Percentiles rank a stretch among this genome's conserved stretches.
Evolutionary conservation across 2,113 vertebrate genomes (phyloP).

Genomic region (Phrynosoma blainvillii): DNA sequence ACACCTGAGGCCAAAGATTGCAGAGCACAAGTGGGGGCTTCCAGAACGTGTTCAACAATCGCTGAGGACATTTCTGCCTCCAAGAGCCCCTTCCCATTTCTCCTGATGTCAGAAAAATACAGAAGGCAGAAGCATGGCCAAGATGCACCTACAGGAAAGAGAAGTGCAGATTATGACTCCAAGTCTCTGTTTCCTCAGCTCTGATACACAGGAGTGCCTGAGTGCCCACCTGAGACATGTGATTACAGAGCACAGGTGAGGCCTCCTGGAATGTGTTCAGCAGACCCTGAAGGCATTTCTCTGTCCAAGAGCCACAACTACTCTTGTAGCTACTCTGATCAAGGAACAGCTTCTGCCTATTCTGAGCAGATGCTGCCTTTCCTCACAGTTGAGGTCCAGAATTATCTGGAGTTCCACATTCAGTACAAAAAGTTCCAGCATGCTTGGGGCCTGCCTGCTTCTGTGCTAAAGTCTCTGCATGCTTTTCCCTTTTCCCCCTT

Average conservation of each 20-base stretch:
- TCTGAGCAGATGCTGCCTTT: neutral
- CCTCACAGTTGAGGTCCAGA: neutral
- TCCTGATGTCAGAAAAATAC: neutral
- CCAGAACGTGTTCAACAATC: no score
- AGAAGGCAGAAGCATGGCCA: rapidly evolving
- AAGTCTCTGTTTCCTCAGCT: neutral
- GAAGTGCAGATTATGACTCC: neutral
- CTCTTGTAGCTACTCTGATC: no score
- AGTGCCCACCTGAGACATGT: neutral
- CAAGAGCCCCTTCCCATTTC: neutral
- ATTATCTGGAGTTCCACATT: neutral
- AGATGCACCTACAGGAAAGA: neutral
- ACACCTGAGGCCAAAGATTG: neutral
- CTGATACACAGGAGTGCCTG: neutral
- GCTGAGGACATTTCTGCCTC: no score
- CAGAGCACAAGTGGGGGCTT: neutral
- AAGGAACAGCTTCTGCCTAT: no score
- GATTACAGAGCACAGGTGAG: neutral
- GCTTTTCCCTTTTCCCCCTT: neutral
- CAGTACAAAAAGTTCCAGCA: conserved; percentile 11
- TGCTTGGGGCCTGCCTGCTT: neutral
- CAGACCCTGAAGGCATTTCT: neutral
- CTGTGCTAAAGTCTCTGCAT: neutral
- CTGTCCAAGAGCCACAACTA: neutral
- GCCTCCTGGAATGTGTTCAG: neutral